A percentile compares a stretch with the other conserved stretches of the same genome.
Evolutionary conservation across 2,113 vertebrate species (phyloP).

Genomic region (Pterocles orientalis): DNA sequence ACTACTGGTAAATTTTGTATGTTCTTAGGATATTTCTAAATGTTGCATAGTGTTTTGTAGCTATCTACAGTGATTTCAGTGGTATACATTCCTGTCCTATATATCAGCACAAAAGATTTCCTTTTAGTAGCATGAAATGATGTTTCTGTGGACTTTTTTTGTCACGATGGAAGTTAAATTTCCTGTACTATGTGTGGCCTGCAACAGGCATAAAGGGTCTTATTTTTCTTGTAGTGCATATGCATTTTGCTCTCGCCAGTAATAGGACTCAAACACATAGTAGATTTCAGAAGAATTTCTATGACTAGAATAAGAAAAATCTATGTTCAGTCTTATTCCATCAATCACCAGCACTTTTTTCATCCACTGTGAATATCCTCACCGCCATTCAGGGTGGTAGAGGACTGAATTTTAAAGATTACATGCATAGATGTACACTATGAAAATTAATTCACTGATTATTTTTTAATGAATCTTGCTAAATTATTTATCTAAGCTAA

Average conservation of each 20-base stretch:
- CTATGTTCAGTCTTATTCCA: conserved; percentile 35
- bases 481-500: conserved; percentile 70
- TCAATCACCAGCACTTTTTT: conserved; percentile 34
- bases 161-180: conserved; percentile 37
- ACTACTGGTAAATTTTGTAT: conserved; percentile 57
- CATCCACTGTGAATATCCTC: conserved; percentile 42
- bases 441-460: conserved; percentile 44
- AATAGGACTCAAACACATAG: conserved; percentile 4
- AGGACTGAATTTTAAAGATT: conserved; percentile 2
- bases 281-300: conserved; percentile 40
- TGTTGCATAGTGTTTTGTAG: neutral
- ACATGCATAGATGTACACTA: neutral
- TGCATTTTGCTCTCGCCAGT: conserved; percentile 3
- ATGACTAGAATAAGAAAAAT: conserved; percentile 24
- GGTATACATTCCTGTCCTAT: conserved; percentile 31
- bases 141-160: conserved; percentile 52
- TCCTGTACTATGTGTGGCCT: conserved; percentile 1
- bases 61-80: conserved; percentile 43
- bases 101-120: conserved; percentile 18
- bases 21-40: conserved; percentile 33
- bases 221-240: neutral
- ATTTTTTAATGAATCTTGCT: conserved; percentile 53
- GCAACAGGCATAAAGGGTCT: conserved; percentile 32
- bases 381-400: neutral
- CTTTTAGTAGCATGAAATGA: conserved; percentile 18